A percentile compares a stretch with the other conserved stretches of the same genome.
phyloP scores from a whole-genome alignment of 1,140 invertebrate species.

The Eciton burchellii region DNA sequence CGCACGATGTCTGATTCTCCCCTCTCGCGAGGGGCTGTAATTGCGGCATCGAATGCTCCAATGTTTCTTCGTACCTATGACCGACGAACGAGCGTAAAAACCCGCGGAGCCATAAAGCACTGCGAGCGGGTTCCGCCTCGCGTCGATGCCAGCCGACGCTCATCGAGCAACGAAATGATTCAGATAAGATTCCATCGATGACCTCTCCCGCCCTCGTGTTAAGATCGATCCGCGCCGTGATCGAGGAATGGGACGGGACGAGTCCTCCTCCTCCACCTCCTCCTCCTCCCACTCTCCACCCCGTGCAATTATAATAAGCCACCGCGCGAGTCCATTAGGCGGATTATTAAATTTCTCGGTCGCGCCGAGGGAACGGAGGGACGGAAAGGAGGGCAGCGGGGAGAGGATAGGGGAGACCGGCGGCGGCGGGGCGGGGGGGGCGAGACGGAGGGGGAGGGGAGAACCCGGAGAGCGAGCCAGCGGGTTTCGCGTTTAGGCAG shows the following conservation, averaged over 20 bases:
- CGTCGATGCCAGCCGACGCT: background rate
- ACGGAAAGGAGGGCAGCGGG: background rate
- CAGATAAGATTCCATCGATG: constrained; percentile 55
- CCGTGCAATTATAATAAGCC: constrained; percentile 79
- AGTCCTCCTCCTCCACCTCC: too few species aligned
- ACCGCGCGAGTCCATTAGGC: constrained; percentile 82
- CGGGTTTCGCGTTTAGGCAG: constrained; percentile 85
- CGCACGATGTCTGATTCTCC: background rate
- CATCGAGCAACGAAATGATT: constrained; percentile 31
- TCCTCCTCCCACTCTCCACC: too few species aligned
- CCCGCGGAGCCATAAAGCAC: background rate
- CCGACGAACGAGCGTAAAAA: background rate
- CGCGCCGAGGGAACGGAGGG: constrained; percentile 70
- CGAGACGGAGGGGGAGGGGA: background rate
- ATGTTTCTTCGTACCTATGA: background rate
- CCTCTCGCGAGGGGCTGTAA: background rate
- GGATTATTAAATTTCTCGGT: constrained; percentile 86
- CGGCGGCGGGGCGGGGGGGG: too few species aligned
- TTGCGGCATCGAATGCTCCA: background rate
- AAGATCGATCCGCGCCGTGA: constrained; percentile 18
- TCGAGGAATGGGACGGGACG: background rate
- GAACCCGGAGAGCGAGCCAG: constrained; percentile 72
- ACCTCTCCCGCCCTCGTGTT: constrained; percentile 33
- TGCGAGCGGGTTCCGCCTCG: constrained; percentile 1
- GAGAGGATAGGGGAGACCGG: too few species aligned